Base-by-base conservation (phyloP, 2,797 vertebrate genomes). In the Syndactyla subalaris region DNA sequence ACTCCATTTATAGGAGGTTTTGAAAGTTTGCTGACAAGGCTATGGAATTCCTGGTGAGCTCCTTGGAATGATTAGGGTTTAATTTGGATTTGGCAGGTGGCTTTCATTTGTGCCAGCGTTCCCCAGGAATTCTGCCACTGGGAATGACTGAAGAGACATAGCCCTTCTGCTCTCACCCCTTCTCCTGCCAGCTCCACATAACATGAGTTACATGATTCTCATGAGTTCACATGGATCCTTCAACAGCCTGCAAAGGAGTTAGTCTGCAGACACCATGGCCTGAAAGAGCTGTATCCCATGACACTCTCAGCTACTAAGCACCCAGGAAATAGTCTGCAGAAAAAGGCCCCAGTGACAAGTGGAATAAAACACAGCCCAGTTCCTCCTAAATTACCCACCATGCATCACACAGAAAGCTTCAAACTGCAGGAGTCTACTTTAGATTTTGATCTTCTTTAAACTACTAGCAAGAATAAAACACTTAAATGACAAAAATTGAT, bases 361-460 rank as follows among this genome's bases (percentile, higher is more conserved):
- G 9, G 23, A 55, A 79, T 72, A 78, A 55, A 89, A 26, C 8
- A 86, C 95, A 88, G 36, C 23, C 22, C 48, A 71, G 5, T 23
- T 92, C 52, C 85, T 66, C 46, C 29, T 43, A 63, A 85, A 45
- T 34, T 70, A 62, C 38, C 54, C 26, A 46, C 52, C 23, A 27
- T 7, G 23, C 29, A 73, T 29, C 3, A 10, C 5, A 67, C 10
- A 88, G 34, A 91, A 85, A 77, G 55, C 32, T 66, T 78, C 62
- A 66, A 63, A 84, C 26, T 73, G 36, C 16, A 5, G 2, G 10
- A 18, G 34, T 36, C 14, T 34, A 8, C 39, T 75, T 75, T 1
- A 85, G 80, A 26, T 93, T 94, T 78, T 68, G 5, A 63, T 66
- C 66, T 66, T 75, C 19, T 65, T 88, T 59, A 78, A 90, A n/a